A percentile compares a stretch with the other conserved stretches of the same genome.
Evolutionary conservation across 92 coral and sea anemone genomes (phyloP).

Genomic region (Hydrozoanthus gracilis): DNA sequence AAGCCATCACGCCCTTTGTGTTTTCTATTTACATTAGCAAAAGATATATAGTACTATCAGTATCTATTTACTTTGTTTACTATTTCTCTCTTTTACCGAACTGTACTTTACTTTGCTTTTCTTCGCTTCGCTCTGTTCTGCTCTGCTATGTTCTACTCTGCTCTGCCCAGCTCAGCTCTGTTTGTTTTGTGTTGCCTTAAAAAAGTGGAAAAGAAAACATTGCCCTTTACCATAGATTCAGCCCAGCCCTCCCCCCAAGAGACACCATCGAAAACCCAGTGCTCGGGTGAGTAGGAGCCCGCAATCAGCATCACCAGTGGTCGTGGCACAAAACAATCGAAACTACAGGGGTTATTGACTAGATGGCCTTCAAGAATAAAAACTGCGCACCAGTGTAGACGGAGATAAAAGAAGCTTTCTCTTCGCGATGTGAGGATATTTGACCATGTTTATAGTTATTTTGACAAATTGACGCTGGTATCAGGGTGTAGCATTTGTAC

Average conservation of each 20-base stretch:
- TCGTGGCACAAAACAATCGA: not conserved
- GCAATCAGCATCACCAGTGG: slow-evolving; percentile 44
- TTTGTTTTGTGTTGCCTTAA: not conserved
- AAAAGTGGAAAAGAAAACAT: not conserved
- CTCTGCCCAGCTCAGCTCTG: too few relatives aligned
- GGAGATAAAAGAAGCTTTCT: not conserved
- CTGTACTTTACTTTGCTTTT: too few relatives aligned
- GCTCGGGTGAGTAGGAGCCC: slow-evolving; percentile 34
- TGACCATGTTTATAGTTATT: too few relatives aligned
- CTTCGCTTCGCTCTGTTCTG: too few relatives aligned
- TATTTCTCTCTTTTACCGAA: too few relatives aligned
- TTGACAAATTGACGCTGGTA: too few relatives aligned
- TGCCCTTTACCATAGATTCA: not conserved
- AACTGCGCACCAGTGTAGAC: not conserved
- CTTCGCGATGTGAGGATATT: not conserved
- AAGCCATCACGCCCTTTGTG: too few relatives aligned
- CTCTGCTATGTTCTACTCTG: too few relatives aligned
- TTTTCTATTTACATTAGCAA: too few relatives aligned
- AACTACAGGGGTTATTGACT: slow-evolving; percentile 30
- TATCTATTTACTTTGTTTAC: too few relatives aligned
- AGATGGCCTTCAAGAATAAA: not conserved
- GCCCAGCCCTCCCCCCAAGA: slow-evolving; percentile 28
- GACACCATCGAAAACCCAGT: slow-evolving; percentile 25
- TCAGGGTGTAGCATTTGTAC: too few relatives aligned
- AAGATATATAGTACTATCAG: too few relatives aligned